Evolutionary conservation across 1,140 invertebrate genomes (phyloP).

Genomic region (roundworm (Caenorhabditis elegans)): WBcel235 BX284605.5:1538501-1539000

Average conservation of each 20-base stretch:
- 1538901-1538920: conserved; percentile 46
- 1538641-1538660: conserved; percentile 12
- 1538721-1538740: too few relatives aligned
- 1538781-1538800: background rate
- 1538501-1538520: too few relatives aligned
- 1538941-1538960: conserved; percentile 38
- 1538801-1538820: conserved; percentile 27
- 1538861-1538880: conserved; percentile 46
- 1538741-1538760: too few relatives aligned
- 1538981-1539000: conserved; percentile 45
- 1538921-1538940: conserved; percentile 37
- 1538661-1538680: background rate
- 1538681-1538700: background rate
- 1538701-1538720: background rate
- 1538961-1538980: conserved; percentile 42
- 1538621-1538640: background rate
- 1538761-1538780: conserved; percentile 14
- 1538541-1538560: background rate
- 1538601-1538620: background rate
- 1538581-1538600: background rate
- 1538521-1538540: too few relatives aligned
- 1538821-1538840: conserved; percentile 42
- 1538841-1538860: conserved; percentile 46
- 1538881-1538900: conserved; percentile 41
- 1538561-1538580: conserved; percentile 23